Conservation (phyloP, 2,113 vertebrate genomes). For the Albula goreensis region DNA sequence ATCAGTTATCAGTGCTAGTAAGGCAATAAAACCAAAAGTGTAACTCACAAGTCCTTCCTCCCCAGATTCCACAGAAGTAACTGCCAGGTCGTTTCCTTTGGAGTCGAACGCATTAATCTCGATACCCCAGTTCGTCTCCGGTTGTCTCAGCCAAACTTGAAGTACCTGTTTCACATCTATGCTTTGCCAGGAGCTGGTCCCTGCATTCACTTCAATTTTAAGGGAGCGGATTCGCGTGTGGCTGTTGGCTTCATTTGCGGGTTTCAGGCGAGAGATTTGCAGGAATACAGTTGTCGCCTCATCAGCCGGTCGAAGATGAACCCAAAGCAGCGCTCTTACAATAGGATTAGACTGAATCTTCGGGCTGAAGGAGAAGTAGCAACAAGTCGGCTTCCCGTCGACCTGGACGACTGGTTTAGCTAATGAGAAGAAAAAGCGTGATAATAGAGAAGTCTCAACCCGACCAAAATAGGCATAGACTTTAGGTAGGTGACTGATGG, state of each 20-base stretch:
- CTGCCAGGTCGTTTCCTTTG: constrained; percentile 79
- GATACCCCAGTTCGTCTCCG: constrained; percentile 84
- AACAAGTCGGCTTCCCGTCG: constrained; percentile 82
- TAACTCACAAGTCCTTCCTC: constrained; percentile 85
- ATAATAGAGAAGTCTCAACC: not conserved
- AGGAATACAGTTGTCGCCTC: constrained; percentile 81
- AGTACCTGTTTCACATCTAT: constrained; percentile 84
- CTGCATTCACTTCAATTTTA: constrained; percentile 81
- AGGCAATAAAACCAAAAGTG: not conserved
- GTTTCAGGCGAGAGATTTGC: constrained; percentile 82
- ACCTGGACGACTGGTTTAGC: constrained; percentile 75
- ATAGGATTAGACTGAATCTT: constrained; percentile 86
- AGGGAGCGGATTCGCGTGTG: constrained; percentile 81
- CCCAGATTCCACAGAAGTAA: constrained; percentile 78
- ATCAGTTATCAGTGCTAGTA: not conserved
- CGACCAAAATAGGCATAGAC: not conserved
- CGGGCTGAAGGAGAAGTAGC: constrained; percentile 86
- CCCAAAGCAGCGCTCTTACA: constrained; percentile 84
- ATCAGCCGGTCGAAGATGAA: constrained; percentile 79
- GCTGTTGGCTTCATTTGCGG: constrained; percentile 73
- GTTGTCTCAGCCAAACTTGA: constrained; percentile 86
- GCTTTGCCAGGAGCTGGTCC: constrained; percentile 84
- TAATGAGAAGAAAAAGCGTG: constrained; percentile 67
- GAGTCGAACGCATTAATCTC: constrained; percentile 87
- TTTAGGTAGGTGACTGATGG: too few relatives aligned